A percentile compares a stretch with the other conserved stretches of the same genome.
phyloP scores from a whole-genome alignment of 1,140 invertebrate genomes.

The Drosophila bocqueti region DNA sequence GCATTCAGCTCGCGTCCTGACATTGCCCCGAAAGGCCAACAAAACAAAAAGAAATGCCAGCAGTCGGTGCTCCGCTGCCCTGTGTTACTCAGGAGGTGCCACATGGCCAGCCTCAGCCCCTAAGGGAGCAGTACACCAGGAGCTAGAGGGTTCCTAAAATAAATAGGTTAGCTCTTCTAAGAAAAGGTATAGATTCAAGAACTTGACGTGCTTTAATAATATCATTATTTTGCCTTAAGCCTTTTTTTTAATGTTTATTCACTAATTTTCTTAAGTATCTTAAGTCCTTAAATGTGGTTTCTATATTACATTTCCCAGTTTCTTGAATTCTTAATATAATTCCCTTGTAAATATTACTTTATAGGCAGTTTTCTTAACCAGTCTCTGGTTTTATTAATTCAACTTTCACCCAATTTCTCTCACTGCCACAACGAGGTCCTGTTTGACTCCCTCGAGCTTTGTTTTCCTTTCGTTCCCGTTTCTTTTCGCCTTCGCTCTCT shows the following conservation, averaged over 20 bases:
- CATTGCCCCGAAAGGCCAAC: constrained; percentile 52
- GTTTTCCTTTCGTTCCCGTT: constrained; percentile 34
- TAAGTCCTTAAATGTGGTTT: too few species aligned
- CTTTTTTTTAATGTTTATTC: too few species aligned
- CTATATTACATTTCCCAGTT: too few species aligned
- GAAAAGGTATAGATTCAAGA: too few species aligned
- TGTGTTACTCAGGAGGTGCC: constrained; percentile 15
- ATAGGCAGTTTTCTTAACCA: background rate
- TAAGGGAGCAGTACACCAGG: background rate
- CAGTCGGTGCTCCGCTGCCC: constrained; percentile 11
- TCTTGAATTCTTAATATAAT: too few species aligned
- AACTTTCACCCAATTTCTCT: background rate
- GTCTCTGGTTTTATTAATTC: background rate
- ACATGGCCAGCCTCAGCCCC: constrained; percentile 23
- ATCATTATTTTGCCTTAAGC: background rate
- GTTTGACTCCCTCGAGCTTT: constrained; percentile 23
- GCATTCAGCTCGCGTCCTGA: constrained; percentile 59
- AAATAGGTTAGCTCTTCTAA: background rate
- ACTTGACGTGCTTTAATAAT: background rate
- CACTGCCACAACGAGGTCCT: constrained; percentile 2
- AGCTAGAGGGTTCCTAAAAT: background rate
- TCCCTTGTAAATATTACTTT: background rate
- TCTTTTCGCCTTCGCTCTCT: constrained; percentile 6
- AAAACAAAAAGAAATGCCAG: constrained; percentile 42
- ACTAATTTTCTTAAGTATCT: too few species aligned